Evolutionary conservation across 2,888 invertebrate species (phyloP).

Genomic region (Lagria hirta): DNA sequence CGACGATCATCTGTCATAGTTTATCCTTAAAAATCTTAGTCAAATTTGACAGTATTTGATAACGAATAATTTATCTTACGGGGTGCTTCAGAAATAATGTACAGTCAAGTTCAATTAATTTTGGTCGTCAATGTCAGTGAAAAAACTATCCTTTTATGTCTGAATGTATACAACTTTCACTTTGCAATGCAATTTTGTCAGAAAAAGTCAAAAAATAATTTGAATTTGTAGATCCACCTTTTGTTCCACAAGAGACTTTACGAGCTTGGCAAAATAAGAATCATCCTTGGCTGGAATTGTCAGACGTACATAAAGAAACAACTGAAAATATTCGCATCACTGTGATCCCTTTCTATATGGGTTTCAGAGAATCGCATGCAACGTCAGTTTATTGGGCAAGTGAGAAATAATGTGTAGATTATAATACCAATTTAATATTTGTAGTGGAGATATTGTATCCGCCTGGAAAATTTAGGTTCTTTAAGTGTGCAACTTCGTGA

Average conservation of each 20-base stretch:
- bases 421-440: conserved; percentile 62
- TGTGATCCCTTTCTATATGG: conserved; percentile 98
- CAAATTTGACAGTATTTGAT: too few species aligned
- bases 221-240: conserved; percentile 72
- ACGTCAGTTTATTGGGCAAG: conserved; percentile 89
- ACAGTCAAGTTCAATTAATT: neutral
- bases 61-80: too few species aligned
- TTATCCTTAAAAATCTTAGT: too few species aligned
- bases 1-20: too few species aligned
- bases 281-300: conserved; percentile 94
- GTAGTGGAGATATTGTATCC: conserved; percentile 96
- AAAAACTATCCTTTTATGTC: neutral
- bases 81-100: neutral
- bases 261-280: conserved; percentile 97
- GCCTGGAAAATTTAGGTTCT: conserved; percentile 90
- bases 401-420: conserved; percentile 5
- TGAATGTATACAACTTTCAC: neutral
- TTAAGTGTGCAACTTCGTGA: conserved; percentile 90
- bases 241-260: conserved; percentile 84
- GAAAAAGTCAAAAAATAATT: too few species aligned
- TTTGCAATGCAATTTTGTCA: neutral
- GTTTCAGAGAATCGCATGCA: conserved; percentile 87
- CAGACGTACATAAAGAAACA: conserved; percentile 96
- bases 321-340: conserved; percentile 95
- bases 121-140: neutral